Conservation (phyloP, 2,888 invertebrate species). For the Eupithecia inturbata region DNA sequence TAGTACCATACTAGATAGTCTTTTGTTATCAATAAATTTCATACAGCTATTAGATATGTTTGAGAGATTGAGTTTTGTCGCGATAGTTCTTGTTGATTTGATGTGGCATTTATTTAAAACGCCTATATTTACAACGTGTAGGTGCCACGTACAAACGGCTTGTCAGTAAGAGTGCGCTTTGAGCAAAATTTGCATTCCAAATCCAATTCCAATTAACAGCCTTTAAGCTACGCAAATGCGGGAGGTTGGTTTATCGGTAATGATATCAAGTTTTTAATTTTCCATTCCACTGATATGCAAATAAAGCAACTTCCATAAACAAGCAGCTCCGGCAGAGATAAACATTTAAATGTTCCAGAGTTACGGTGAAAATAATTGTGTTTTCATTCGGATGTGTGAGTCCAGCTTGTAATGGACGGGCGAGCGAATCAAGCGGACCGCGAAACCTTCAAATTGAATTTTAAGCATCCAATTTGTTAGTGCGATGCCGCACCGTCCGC, state of each 20-base stretch:
- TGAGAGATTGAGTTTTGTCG: not conserved
- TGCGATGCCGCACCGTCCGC: slow-evolving; percentile 63
- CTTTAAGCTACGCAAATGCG: slow-evolving; percentile 28
- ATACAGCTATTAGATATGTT: not conserved
- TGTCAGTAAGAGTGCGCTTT: not conserved
- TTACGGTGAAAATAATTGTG: slow-evolving; percentile 73
- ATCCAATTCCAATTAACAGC: slow-evolving; percentile 24
- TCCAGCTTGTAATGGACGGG: slow-evolving; percentile 75
- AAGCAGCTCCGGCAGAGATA: slow-evolving; percentile 44
- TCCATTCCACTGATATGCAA: slow-evolving; percentile 49
- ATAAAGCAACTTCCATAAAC: slow-evolving; percentile 48
- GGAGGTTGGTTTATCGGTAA: slow-evolving; percentile 25
- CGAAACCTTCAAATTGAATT: slow-evolving; percentile 84
- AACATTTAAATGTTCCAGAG: slow-evolving; percentile 65
- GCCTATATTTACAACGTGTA: not conserved
- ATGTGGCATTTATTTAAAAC: too few species aligned
- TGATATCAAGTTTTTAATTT: slow-evolving; percentile 45
- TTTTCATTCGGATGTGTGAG: slow-evolving; percentile 73
- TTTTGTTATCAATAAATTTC: not conserved
- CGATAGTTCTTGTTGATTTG: not conserved
- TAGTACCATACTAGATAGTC: too few species aligned
- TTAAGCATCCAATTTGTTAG: slow-evolving; percentile 84
- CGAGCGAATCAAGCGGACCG: slow-evolving; percentile 80
- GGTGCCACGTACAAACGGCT: not conserved
- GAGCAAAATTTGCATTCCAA: not conserved